phyloP scores from a whole-genome alignment of 2,797 vertebrate genomes.

The Sciurus vulgaris region DNA sequence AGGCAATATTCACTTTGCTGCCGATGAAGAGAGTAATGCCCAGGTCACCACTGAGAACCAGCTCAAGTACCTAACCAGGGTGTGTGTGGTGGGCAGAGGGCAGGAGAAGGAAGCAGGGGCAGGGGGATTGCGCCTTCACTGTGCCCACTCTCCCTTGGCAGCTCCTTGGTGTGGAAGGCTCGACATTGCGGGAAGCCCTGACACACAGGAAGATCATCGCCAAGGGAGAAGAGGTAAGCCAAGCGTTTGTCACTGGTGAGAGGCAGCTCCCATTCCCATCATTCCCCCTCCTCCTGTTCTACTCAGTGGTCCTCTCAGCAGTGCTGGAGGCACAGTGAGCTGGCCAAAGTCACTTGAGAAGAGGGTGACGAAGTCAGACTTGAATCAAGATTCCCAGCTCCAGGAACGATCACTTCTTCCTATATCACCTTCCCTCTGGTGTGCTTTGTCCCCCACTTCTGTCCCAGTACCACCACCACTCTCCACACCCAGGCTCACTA shows the following conservation, averaged over 20 bases:
- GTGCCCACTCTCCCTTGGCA: slow-evolving; percentile 80
- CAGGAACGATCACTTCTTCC: background rate
- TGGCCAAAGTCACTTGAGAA: background rate
- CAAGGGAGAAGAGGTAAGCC: slow-evolving; percentile 96
- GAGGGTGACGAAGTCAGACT: background rate
- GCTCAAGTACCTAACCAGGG: slow-evolving; percentile 97
- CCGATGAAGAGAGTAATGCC: slow-evolving; percentile 93
- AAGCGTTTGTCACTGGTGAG: background rate
- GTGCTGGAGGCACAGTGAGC: background rate
- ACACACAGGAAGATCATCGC: slow-evolving; percentile 98
- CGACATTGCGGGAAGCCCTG: slow-evolving; percentile 93
- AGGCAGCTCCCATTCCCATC: background rate
- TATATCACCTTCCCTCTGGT: background rate
- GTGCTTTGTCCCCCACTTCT: background rate
- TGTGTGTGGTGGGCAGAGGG: slow-evolving; percentile 85
- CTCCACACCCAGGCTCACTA: background rate
- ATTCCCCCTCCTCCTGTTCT: background rate
- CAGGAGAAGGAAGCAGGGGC: fast-evolving
- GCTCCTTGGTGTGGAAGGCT: slow-evolving; percentile 94
- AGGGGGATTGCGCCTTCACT: background rate
- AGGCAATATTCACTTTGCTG: slow-evolving; percentile 96
- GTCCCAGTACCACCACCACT: too few relatives aligned
- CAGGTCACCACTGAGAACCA: slow-evolving; percentile 96
- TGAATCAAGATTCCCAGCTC: background rate
- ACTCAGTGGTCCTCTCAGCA: slow-evolving; percentile 20